Evolutionary conservation across 2,888 invertebrate genomes (phyloP), one percentile per base, ranked within the genome.

Genomic region (Tiliacea aurago): DNA sequence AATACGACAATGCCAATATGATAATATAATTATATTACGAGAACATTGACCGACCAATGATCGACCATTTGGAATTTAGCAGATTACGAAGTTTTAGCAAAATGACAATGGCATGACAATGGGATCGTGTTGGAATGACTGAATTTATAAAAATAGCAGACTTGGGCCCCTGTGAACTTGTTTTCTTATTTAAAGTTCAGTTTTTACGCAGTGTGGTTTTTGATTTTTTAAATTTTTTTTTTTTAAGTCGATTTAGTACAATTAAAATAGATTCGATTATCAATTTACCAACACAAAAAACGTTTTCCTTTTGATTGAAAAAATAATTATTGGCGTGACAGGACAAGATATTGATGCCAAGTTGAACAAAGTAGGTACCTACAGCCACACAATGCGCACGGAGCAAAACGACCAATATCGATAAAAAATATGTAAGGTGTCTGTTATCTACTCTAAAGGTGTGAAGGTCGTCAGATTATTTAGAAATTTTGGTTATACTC

Each of bases 361-460:
- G 55, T 68, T 49, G 20, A 49, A 7, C 9, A 47, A 23, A n/a
- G 18, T 68, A 33, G 10, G 55, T 33, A 33, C 41, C 43, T 61
- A 4, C 20, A 33, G n/a, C 0, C 55, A 66, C 4, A 78, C 65
- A 80, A 78, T 61, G 65, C n/a, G 45, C 62, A 66, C 68, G 62
- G 33, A 53, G n/a, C 15, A 28, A 61, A 61, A 18, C 47, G 23
- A 65, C 18, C 11, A 33, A 64, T n/a, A 64, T 18, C 53, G 6
- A 71, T 58, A 83, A 83, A 78, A 82, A 83, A 73, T 47, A 56
- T 23, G 23, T 62, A 56, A 72, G n/a, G 58, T 66, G 59, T 53
- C 64, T 51, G 55, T 73, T 70, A 43, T 3, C 43, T 43, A 65
- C 41, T 58, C 10, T 28, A 37, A 37, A 37, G 37, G 37, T 41